These are phyloP conservation scores for Nipponia nippon DNA, from an alignment of 2,113 vertebrate genomes.

Conservation along the genomic window DNA sequence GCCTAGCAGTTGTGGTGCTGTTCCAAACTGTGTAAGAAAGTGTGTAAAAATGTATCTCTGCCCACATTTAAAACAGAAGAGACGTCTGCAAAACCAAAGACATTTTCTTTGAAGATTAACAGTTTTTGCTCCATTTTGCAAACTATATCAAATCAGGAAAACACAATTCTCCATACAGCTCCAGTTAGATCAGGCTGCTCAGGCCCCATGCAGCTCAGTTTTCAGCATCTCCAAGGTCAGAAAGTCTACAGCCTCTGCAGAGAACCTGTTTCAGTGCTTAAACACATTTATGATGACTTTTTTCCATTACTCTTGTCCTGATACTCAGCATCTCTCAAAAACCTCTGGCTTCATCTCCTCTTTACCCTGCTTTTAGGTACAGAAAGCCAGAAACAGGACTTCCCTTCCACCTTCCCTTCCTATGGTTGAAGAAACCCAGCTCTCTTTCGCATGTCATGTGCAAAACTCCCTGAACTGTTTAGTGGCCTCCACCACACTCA, in stretches of 20 bases:
- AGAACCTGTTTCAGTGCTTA: neutral
- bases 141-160: neutral
- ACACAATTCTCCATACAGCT: accelerated
- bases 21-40: neutral
- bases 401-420: neutral
- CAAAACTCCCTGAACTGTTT: neutral
- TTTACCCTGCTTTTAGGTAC: neutral
- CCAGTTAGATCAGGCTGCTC: neutral
- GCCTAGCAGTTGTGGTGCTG: neutral
- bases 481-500: neutral
- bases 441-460: neutral
- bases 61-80: neutral
- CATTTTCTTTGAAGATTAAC: neutral
- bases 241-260: neutral
- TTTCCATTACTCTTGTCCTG: neutral
- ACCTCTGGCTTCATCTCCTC: neutral
- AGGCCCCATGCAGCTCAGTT: neutral
- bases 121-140: neutral
- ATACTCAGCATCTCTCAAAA: neutral
- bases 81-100: neutral
- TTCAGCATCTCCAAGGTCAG: neutral
- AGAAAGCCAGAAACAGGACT: neutral
- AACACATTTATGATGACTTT: neutral
- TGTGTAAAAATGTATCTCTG: neutral
- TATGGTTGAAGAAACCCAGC: neutral